Evolutionary conservation across 2,888 invertebrate species (phyloP).

Genomic region (Amiota minor): DNA sequence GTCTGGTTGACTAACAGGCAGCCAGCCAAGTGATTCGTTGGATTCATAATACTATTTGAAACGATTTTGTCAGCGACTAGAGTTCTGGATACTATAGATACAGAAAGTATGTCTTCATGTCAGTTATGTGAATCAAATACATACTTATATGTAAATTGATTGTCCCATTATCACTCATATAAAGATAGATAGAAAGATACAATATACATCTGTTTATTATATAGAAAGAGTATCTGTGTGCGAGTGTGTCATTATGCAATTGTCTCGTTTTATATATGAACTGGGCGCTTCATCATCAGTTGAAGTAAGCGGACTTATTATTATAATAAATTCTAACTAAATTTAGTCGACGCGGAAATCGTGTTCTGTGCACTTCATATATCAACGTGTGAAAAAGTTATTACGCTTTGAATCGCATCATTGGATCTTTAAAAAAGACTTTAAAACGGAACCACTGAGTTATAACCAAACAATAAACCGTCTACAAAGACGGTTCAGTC

Average conservation of each 20-base stretch:
- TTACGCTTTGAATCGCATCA: background rate
- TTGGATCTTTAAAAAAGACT: background rate
- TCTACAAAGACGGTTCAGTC: constrained; percentile 23
- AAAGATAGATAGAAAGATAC: no score
- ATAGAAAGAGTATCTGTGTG: background rate
- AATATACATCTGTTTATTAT: no score
- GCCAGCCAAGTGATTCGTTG: no score
- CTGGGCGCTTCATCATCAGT: background rate
- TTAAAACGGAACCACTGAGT: no score
- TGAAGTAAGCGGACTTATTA: constrained; percentile 16
- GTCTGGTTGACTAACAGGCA: no score
- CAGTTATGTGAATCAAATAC: constrained; percentile 10
- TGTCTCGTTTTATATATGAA: background rate
- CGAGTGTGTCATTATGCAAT: constrained; percentile 22
- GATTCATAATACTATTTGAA: no score
- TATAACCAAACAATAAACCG: background rate
- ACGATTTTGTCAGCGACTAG: no score
- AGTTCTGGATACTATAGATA: background rate
- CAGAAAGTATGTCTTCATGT: constrained; percentile 18
- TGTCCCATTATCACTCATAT: constrained; percentile 31
- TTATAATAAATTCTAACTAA: constrained; percentile 21
- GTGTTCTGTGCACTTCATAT: constrained; percentile 35
- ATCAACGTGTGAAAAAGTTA: background rate
- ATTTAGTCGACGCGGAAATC: constrained; percentile 39
- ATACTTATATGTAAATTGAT: constrained; percentile 31